A percentile compares a stretch with the other conserved stretches of the same genome.
Evolutionary conservation across 1,140 invertebrate genomes (phyloP).

Genomic region (Leptopilina boulardi): DNA sequence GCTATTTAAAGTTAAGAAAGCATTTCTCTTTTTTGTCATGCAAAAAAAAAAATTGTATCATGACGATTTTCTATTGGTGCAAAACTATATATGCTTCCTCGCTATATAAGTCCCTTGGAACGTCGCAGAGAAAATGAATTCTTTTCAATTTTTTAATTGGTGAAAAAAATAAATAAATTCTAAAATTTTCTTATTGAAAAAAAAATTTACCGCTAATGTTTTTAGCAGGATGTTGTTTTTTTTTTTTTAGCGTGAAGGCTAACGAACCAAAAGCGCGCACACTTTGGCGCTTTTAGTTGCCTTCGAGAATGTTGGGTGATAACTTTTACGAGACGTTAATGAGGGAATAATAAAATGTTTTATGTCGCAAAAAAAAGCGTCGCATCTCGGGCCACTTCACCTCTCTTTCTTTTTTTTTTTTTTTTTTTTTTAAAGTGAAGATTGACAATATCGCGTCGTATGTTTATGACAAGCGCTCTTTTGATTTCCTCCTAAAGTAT

Average conservation of each 20-base stretch:
- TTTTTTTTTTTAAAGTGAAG: slow-evolving; percentile 28
- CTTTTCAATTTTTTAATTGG: not conserved
- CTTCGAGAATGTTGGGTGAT: slow-evolving; percentile 21
- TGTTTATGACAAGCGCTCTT: slow-evolving; percentile 25
- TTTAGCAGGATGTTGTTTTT: not conserved
- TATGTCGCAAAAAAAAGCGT: slow-evolving; percentile 19
- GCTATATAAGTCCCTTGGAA: too few relatives aligned
- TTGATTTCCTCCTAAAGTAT: slow-evolving; percentile 11
- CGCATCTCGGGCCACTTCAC: slow-evolving; percentile 25
- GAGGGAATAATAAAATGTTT: slow-evolving; percentile 29
- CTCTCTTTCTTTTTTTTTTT: too few relatives aligned
- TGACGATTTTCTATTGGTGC: too few relatives aligned
- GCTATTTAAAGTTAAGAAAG: too few relatives aligned
- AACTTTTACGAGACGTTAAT: slow-evolving; percentile 33
- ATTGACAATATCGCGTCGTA: slow-evolving; percentile 29
- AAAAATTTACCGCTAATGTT: not conserved
- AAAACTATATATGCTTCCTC: too few relatives aligned
- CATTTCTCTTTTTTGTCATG: too few relatives aligned
- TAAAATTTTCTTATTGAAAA: not conserved
- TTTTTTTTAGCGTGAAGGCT: slow-evolving; percentile 7
- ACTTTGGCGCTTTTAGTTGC: slow-evolving; percentile 12
- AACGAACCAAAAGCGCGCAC: slow-evolving; percentile 16
- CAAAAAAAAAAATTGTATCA: too few relatives aligned
- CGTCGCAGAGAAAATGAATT: too few relatives aligned
- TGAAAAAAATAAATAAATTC: not conserved